A percentile compares a stretch with the other conserved stretches of the same genome.
Evolutionary conservation across 2,888 invertebrate genomes (phyloP).

Genomic region (Scelioninae gen. 1): DNA sequence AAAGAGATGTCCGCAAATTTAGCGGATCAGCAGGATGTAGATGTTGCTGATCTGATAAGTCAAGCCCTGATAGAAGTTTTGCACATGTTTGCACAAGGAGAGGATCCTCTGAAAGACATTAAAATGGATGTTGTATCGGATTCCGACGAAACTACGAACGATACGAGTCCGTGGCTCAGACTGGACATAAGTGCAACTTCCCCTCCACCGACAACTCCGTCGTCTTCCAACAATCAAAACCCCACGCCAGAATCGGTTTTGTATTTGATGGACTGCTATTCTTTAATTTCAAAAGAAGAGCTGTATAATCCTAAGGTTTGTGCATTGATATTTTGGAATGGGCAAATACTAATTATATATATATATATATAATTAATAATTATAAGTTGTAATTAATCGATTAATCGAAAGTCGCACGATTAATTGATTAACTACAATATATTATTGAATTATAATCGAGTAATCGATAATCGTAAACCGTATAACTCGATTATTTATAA

Average conservation of each 20-base stretch:
- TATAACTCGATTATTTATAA: too few relatives aligned
- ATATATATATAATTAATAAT: too few relatives aligned
- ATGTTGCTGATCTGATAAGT: slow-evolving; percentile 78
- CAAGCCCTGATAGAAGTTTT: slow-evolving; percentile 89
- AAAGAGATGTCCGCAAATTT: slow-evolving; percentile 84
- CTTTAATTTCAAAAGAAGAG: slow-evolving; percentile 90
- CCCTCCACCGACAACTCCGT: slow-evolving; percentile 80
- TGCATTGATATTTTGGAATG: too few relatives aligned
- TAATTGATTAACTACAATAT: too few relatives aligned
- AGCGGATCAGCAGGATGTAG: slow-evolving; percentile 69
- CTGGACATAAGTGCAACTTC: slow-evolving; percentile 82
- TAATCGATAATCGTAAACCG: too few relatives aligned
- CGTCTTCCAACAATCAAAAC: slow-evolving; percentile 83
- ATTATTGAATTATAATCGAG: too few relatives aligned
- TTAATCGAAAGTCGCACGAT: too few relatives aligned
- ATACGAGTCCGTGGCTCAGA: slow-evolving; percentile 84
- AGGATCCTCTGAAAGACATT: slow-evolving; percentile 86
- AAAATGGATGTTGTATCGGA: slow-evolving; percentile 83
- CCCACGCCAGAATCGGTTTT: slow-evolving; percentile 79
- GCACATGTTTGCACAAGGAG: slow-evolving; percentile 86
- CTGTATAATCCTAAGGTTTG: slow-evolving; percentile 89
- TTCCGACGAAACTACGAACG: slow-evolving; percentile 83
- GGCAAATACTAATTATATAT: too few relatives aligned
- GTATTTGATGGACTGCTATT: slow-evolving; percentile 88
- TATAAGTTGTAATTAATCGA: too few relatives aligned